A percentile compares a stretch with the other conserved stretches of the same genome.
Evolutionary conservation across 2,797 vertebrate genomes (phyloP).

Genomic region (Euthynnus affinis): DNA sequence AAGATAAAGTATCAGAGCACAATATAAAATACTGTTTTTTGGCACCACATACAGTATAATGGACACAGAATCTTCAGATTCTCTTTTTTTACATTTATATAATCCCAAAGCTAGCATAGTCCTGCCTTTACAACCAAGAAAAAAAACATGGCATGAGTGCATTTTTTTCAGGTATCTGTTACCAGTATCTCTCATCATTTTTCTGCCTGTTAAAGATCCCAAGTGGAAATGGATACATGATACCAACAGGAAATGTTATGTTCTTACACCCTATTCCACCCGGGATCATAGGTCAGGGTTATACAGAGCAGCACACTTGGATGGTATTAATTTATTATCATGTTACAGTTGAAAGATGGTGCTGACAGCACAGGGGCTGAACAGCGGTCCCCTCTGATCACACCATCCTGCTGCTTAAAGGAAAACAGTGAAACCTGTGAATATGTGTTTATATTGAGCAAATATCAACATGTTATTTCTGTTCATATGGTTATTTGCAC

Average conservation of each 20-base stretch:
- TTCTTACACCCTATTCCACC: conserved; percentile 11
- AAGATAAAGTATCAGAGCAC: too few species aligned
- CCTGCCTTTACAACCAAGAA: too few species aligned
- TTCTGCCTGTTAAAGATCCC: neutral
- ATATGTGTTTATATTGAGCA: conserved; percentile 1
- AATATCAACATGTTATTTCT: conserved; percentile 11
- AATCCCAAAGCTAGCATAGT: too few species aligned
- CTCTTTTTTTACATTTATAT: too few species aligned
- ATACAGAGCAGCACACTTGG: neutral
- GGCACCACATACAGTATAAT: too few species aligned
- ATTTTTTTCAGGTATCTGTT: neutral
- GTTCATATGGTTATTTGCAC: neutral
- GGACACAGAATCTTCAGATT: too few species aligned
- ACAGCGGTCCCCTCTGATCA: conserved; percentile 13
- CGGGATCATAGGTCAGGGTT: conserved; percentile 8
- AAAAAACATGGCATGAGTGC: too few species aligned
- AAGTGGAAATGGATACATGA: conserved; percentile 11
- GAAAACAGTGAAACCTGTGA: conserved; percentile 17
- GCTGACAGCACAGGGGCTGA: conserved; percentile 25
- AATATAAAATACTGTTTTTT: too few species aligned
- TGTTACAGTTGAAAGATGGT: conserved; percentile 31
- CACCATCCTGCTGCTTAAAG: conserved; percentile 5
- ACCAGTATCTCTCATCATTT: neutral
- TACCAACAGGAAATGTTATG: conserved; percentile 3
- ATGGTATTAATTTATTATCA: conserved; percentile 28